Conservation (phyloP, 2,797 vertebrate species). For the Channallabes apus region DNA sequence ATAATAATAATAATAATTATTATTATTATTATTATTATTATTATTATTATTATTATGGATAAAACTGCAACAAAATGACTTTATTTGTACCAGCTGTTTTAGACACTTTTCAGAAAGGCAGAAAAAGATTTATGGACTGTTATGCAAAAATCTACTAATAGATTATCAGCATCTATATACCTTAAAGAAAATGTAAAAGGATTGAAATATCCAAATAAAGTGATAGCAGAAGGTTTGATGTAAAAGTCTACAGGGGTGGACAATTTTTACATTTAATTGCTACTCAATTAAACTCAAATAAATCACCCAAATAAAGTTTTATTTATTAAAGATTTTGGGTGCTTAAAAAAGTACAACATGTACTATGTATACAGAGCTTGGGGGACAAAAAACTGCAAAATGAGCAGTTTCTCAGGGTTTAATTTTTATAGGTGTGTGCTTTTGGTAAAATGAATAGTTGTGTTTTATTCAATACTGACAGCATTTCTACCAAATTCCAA, state of each 20-base stretch:
- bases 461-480: too few relatives aligned
- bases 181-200: background rate
- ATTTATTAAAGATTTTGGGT: background rate
- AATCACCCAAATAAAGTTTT: background rate
- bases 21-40: too few relatives aligned
- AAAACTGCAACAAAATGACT: background rate
- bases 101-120: background rate
- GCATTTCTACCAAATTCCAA: too few relatives aligned
- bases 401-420: too few relatives aligned
- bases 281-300: background rate
- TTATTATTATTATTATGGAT: background rate
- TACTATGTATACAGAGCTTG: background rate
- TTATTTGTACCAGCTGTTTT: background rate
- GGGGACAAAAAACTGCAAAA: too few relatives aligned
- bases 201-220: background rate
- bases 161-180: background rate
- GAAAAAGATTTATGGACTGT: background rate
- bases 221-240: background rate
- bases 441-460: too few relatives aligned
- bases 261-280: background rate
- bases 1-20: too few relatives aligned
- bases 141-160: background rate
- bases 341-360: background rate
- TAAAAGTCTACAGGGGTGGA: too few relatives aligned
- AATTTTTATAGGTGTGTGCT: too few relatives aligned